phyloP scores from a whole-genome alignment of 1,140 invertebrate species.

The Philopotamus ludificatus region DNA sequence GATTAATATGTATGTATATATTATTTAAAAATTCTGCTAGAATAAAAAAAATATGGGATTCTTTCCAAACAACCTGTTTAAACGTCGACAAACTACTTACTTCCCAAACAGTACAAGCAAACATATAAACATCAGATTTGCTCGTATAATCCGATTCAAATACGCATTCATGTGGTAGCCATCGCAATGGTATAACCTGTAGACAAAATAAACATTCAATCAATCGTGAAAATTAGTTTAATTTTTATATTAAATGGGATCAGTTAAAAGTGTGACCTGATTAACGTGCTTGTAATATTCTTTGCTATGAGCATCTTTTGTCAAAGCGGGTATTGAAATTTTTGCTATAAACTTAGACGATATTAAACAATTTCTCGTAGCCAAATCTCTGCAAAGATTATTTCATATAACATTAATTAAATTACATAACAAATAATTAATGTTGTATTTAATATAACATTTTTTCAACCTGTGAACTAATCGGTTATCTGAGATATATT shows the following conservation, averaged over 20 bases:
- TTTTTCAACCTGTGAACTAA: slow-evolving; percentile 68
- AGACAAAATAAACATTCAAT: slow-evolving; percentile 26
- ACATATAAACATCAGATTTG: slow-evolving; percentile 93
- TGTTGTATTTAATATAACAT: slow-evolving; percentile 17
- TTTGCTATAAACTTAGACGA: slow-evolving; percentile 81
- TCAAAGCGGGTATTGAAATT: slow-evolving; percentile 77
- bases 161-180: slow-evolving; percentile 86
- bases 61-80: too few species aligned
- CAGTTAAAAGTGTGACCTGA: too few species aligned
- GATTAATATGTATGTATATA: too few species aligned
- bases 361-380: slow-evolving; percentile 90
- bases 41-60: too few species aligned
- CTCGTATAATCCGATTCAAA: slow-evolving; percentile 89
- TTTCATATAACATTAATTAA: slow-evolving; percentile 10
- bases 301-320: slow-evolving; percentile 79
- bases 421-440: too few species aligned
- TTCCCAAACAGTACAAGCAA: slow-evolving; percentile 88
- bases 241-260: too few species aligned
- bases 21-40: too few species aligned
- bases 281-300: slow-evolving; percentile 83
- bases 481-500: slow-evolving; percentile 72
- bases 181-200: slow-evolving; percentile 74
- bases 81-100: slow-evolving; percentile 45
- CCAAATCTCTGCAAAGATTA: slow-evolving; percentile 67
- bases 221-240: neutral